Conservation (phyloP, 2,113 vertebrate species). For the Capreolus pygargus region DNA sequence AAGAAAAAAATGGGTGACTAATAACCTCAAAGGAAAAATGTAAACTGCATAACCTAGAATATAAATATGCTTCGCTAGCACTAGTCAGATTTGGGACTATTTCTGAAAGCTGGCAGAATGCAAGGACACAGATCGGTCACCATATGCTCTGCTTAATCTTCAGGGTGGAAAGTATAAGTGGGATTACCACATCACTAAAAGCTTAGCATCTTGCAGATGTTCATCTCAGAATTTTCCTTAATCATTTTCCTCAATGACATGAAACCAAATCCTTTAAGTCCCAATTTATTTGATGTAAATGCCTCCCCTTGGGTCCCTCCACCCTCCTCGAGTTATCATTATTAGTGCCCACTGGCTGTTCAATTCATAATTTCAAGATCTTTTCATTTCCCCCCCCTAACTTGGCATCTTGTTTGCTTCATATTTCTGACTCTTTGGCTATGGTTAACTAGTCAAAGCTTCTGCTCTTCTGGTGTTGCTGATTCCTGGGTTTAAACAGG, state of each 20-base stretch:
- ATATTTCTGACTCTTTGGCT: neutral
- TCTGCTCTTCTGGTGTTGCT: neutral
- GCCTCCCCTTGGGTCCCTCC: neutral
- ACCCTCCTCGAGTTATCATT: neutral
- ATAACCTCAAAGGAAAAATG: slow-evolving; percentile 47
- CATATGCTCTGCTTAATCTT: slow-evolving; percentile 67
- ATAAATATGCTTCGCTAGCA: slow-evolving; percentile 56
- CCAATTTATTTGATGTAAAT: slow-evolving; percentile 15
- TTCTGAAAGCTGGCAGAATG: slow-evolving; percentile 27
- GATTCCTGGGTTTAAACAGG: slow-evolving; percentile 5
- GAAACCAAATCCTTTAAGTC: slow-evolving; percentile 63
- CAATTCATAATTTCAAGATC: neutral
- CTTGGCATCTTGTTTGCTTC: neutral
- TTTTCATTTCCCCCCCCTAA: neutral
- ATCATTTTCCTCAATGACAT: slow-evolving; percentile 71
- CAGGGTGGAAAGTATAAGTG: slow-evolving; percentile 51
- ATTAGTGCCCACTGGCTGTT: neutral
- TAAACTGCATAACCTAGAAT: slow-evolving; percentile 46
- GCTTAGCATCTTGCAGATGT: slow-evolving; percentile 60
- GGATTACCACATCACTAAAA: slow-evolving; percentile 70
- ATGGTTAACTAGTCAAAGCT: neutral
- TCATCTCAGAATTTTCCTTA: slow-evolving; percentile 58
- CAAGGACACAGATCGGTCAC: neutral
- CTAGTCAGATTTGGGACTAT: slow-evolving; percentile 30
- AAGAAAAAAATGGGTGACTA: slow-evolving; percentile 34